Conservation (phyloP, 2,797 vertebrate genomes). For the Bryconaethiops microstoma region DNA sequence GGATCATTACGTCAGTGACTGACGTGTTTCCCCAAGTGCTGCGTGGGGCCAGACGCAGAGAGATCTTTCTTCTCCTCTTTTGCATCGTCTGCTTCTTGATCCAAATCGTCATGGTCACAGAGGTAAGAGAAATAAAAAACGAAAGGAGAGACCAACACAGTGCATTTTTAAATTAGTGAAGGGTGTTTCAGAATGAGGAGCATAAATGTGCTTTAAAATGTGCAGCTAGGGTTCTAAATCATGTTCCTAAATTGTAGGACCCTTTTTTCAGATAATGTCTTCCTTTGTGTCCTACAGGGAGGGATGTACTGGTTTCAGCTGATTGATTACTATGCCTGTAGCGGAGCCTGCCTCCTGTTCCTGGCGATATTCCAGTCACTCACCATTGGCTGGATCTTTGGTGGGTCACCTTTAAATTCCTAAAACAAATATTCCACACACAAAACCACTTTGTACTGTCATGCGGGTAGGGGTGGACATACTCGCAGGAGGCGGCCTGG, state of each 20-base stretch:
- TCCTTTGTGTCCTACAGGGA: conserved; percentile 74
- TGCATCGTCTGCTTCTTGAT: conserved; percentile 72
- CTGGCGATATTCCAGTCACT: conserved; percentile 84
- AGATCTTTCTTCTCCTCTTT: conserved; percentile 71
- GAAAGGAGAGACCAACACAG: too few species aligned
- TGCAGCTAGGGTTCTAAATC: too few species aligned
- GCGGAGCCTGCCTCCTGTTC: conserved; percentile 86
- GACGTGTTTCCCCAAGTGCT: conserved; percentile 74
- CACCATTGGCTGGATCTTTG: conserved; percentile 89
- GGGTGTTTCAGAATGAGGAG: too few species aligned
- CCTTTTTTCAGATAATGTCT: not conserved
- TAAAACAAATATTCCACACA: too few species aligned
- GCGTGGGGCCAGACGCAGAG: conserved; percentile 67
- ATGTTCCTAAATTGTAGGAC: too few species aligned
- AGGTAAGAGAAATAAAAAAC: conserved; percentile 63
- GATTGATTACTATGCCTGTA: conserved; percentile 92
- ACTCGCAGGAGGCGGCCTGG: too few species aligned
- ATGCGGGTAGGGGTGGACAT: too few species aligned
- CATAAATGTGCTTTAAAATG: too few species aligned
- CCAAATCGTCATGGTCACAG: conserved; percentile 75
- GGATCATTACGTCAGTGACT: conserved; percentile 71
- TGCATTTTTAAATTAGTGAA: too few species aligned
- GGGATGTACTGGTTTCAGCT: conserved; percentile 96
- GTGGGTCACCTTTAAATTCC: too few species aligned
- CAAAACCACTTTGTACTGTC: too few species aligned